Conservation (phyloP, 2,888 invertebrate species). For the Eupsilia transversa region DNA sequence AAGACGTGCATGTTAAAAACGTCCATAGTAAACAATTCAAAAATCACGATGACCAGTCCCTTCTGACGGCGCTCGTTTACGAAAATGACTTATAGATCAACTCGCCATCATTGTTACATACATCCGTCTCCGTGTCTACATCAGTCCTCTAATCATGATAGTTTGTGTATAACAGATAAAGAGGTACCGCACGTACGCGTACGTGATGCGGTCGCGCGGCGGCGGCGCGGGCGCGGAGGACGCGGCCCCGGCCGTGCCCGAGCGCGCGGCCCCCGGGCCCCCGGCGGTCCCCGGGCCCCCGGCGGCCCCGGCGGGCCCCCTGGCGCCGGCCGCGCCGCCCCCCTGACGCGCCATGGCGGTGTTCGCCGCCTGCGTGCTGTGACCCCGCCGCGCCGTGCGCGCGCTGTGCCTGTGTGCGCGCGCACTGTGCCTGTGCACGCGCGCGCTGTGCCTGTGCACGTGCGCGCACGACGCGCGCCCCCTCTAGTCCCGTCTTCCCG, state of each 20-base stretch:
- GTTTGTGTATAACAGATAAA: constrained; percentile 91
- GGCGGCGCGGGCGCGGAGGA: constrained; percentile 80
- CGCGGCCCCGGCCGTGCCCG: constrained; percentile 86
- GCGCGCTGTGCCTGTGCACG: constrained; percentile 42
- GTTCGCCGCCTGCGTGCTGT: constrained; percentile 96
- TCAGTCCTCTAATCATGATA: neutral
- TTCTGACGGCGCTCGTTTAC: neutral
- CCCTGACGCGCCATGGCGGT: constrained; percentile 95
- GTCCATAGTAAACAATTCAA: neutral
- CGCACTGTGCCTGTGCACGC: constrained; percentile 40
- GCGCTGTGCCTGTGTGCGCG: constrained; percentile 34
- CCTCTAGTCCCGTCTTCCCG: constrained; percentile 53
- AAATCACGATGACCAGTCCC: neutral
- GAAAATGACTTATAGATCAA: neutral
- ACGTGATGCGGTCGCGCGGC: constrained; percentile 93
- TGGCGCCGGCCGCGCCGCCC: constrained; percentile 70
- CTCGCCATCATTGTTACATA: too few relatives aligned
- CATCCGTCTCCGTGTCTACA: neutral
- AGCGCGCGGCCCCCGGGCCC: constrained; percentile 82
- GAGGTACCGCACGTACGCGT: constrained; percentile 95
- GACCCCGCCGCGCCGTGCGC: constrained; percentile 68
- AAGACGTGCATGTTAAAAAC: neutral
- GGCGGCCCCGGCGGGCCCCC: constrained; percentile 68
- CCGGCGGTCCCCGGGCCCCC: constrained; percentile 72
- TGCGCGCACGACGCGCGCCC: constrained; percentile 46